phyloP scores from a whole-genome alignment of 2,888 invertebrate genomes.

The Acleris sparsana region DNA sequence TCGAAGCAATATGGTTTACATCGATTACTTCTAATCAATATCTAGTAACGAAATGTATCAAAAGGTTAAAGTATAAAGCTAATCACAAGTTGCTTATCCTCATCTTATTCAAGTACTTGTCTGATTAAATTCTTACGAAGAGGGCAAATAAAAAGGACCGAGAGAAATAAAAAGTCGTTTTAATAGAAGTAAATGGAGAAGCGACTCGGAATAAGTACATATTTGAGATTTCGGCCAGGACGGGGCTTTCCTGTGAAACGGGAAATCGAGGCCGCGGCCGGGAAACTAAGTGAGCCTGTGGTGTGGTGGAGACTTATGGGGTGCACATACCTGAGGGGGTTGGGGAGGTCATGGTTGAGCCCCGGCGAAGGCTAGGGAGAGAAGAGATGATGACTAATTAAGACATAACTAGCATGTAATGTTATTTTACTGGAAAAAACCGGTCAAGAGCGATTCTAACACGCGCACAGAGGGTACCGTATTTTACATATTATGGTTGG shows the following conservation, averaged over 20 bases:
- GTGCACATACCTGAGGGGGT: neutral
- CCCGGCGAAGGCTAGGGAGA: neutral
- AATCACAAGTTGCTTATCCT: constrained; percentile 14
- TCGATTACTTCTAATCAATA: too few species aligned
- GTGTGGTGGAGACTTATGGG: constrained; percentile 40
- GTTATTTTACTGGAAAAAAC: too few species aligned
- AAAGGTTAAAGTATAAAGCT: neutral
- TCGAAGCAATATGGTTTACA: too few species aligned
- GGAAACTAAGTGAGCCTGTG: constrained; percentile 48
- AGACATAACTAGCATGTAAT: too few species aligned
- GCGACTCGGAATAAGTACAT: constrained; percentile 42
- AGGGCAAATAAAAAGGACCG: constrained; percentile 5
- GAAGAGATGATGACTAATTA: constrained; percentile 1
- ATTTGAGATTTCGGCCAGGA: constrained; percentile 51
- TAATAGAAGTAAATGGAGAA: constrained; percentile 38
- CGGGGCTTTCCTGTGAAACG: constrained; percentile 60
- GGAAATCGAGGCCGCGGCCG: constrained; percentile 61
- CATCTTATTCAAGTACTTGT: constrained; percentile 16
- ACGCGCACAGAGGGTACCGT: too few species aligned
- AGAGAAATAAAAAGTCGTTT: constrained; percentile 19
- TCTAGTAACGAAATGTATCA: too few species aligned
- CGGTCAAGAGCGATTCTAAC: too few species aligned
- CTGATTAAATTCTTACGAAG: constrained; percentile 19
- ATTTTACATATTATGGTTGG: too few species aligned
- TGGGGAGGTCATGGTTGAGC: constrained; percentile 6